A percentile compares a stretch with the other conserved stretches of the same genome.
Conservation (phyloP, 2,797 vertebrate genomes). For the Tenualosa ilisha region DNA sequence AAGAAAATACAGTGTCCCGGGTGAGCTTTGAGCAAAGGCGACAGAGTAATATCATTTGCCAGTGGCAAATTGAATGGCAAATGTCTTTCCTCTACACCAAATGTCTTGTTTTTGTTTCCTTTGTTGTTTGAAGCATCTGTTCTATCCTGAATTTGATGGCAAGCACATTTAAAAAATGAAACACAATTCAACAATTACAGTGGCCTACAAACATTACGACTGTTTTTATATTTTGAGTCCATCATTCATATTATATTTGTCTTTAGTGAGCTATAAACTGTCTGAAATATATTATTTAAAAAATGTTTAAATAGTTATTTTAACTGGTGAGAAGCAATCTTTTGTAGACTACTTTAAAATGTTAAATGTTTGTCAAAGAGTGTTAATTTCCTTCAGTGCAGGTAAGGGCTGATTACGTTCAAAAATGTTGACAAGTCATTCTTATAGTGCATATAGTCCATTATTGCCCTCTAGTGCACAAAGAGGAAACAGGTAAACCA, state of each 20-base stretch:
- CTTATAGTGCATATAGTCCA: neutral
- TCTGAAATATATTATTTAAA: too few relatives aligned
- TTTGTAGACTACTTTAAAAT: too few relatives aligned
- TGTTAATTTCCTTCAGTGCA: neutral
- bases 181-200: neutral
- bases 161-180: neutral
- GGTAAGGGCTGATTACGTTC: neutral
- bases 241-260: neutral
- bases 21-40: neutral
- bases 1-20: neutral
- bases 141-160: neutral
- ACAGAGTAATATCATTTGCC: neutral
- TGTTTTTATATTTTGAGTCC: neutral
- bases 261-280: neutral
- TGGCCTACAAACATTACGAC: neutral
- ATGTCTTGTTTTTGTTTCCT: neutral
- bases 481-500: neutral
- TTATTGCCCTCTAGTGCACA: slow-evolving; percentile 2
- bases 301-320: neutral
- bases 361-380: neutral
- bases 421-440: neutral
- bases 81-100: neutral
- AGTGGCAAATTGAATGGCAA: neutral
- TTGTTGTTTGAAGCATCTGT: slow-evolving; percentile 1
- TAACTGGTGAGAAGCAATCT: too few relatives aligned